Evolutionary conservation across 2,797 vertebrate genomes (phyloP).

Genomic region (Eospalax fontanierii): DNA sequence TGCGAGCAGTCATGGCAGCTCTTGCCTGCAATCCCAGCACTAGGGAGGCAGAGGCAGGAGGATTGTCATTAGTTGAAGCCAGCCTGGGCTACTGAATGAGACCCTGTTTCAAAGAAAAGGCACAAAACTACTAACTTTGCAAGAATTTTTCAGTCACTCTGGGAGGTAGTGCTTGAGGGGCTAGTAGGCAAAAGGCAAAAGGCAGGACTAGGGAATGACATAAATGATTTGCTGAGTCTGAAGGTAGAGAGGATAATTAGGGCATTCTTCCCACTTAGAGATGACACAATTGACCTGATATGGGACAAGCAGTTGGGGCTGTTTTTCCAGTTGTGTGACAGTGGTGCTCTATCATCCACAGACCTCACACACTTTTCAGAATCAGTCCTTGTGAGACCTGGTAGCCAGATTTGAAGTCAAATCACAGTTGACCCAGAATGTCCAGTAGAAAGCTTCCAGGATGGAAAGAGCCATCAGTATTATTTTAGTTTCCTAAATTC

Average conservation of each 20-base stretch:
- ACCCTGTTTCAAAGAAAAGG: not conserved
- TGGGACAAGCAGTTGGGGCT: conserved; percentile 58
- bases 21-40: not conserved
- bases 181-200: not conserved
- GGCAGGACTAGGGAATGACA: conserved; percentile 28
- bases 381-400: conserved; percentile 5
- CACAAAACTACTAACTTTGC: not conserved
- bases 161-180: no score
- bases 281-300: conserved; percentile 65
- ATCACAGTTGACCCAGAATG: not conserved
- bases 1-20: not conserved
- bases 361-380: conserved; percentile 36
- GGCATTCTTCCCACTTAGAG: conserved; percentile 64
- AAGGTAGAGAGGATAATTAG: conserved; percentile 59
- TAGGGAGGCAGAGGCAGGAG: not conserved
- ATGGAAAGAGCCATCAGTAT: not conserved
- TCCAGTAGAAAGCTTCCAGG: not conserved
- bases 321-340: conserved; percentile 73
- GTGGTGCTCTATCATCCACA: not conserved
- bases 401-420: not conserved
- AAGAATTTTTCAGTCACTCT: not conserved
- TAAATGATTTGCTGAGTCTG: conserved; percentile 47
- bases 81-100: not conserved
- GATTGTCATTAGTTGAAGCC: not conserved
- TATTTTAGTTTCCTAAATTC: not conserved